phyloP scores from a whole-genome alignment of 2,797 vertebrate genomes.

The Pogoniulus pusillus region DNA sequence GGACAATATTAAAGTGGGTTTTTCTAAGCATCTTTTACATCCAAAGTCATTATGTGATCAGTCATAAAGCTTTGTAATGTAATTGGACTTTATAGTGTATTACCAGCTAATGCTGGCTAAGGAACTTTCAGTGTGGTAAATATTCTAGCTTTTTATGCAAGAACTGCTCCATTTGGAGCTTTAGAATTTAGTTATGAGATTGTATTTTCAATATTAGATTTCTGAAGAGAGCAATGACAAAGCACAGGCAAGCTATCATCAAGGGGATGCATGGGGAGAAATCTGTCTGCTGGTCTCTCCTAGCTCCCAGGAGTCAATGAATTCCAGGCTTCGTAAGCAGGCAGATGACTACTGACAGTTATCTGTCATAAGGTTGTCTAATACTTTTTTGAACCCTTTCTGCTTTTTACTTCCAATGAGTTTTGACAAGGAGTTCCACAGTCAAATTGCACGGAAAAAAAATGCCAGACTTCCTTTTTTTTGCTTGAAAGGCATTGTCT shows the following conservation, averaged over 20 bases:
- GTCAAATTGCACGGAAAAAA: not conserved
- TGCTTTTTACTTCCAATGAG: not conserved
- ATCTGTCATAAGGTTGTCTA: not conserved
- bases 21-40: not conserved
- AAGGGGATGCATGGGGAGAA: not conserved
- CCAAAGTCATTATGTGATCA: not conserved
- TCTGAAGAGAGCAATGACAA: not conserved
- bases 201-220: not conserved
- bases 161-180: not conserved
- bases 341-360: not conserved
- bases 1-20: not conserved
- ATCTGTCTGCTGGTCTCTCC: not conserved
- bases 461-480: not conserved
- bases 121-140: not conserved
- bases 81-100: not conserved
- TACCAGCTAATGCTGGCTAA: not conserved
- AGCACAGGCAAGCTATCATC: not conserved
- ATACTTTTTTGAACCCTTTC: not conserved
- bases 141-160: not conserved
- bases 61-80: not conserved
- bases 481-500: not conserved
- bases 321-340: not conserved
- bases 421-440: not conserved
- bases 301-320: not conserved
- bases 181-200: not conserved